phyloP scores from a whole-genome alignment of 2,888 invertebrate species.

The Microplitis deprimator region DNA sequence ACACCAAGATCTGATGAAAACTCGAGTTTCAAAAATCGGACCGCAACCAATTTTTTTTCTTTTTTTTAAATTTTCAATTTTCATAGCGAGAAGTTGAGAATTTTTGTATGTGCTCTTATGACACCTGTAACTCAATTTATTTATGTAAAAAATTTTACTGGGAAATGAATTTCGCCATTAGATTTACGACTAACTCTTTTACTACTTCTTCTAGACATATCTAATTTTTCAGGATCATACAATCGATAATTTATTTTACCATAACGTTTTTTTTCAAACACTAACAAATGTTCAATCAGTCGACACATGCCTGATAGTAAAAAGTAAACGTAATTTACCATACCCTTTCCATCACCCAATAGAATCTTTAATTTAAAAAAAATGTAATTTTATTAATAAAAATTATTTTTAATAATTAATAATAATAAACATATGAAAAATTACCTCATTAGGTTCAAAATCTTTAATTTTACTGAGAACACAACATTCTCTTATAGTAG shows the following conservation, averaged over 20 bases:
- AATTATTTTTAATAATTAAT: slow-evolving; percentile 13
- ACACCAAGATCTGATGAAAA: too few species aligned
- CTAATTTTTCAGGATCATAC: slow-evolving; percentile 67
- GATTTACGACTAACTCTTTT: slow-evolving; percentile 32
- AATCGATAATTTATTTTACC: slow-evolving; percentile 72
- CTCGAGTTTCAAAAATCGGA: too few species aligned
- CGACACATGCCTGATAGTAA: slow-evolving; percentile 76
- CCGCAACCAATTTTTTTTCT: too few species aligned
- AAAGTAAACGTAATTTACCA: slow-evolving; percentile 73
- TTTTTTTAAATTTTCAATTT: too few species aligned
- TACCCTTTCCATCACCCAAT: slow-evolving; percentile 66
- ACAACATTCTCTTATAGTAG: slow-evolving; percentile 77
- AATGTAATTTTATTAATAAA: background rate
- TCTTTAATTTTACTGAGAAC: slow-evolving; percentile 77
- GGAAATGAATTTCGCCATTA: background rate
- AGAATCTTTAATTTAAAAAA: slow-evolving; percentile 55
- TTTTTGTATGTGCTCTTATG: too few species aligned
- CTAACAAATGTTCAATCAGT: slow-evolving; percentile 75
- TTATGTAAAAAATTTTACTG: background rate
- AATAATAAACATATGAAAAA: slow-evolving; percentile 9
- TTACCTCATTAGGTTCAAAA: slow-evolving; percentile 75
- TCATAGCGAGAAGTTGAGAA: background rate
- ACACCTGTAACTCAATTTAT: background rate
- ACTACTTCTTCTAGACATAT: slow-evolving; percentile 24
- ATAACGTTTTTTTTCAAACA: slow-evolving; percentile 67